Conservation (phyloP, 2,113 vertebrate genomes). For the Eclectus roratus region DNA sequence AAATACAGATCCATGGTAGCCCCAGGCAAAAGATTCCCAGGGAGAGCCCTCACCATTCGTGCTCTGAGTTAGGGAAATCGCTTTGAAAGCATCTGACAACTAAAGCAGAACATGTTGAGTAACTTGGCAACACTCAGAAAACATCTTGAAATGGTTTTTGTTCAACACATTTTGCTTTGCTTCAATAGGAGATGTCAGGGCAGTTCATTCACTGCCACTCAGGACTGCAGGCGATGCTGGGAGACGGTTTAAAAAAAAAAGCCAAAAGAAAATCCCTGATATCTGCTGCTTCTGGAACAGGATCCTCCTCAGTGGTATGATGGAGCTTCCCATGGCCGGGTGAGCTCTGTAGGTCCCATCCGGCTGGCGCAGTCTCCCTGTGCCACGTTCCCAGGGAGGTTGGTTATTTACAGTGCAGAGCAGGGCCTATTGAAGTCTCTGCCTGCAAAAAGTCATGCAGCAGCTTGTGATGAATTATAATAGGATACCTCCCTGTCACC, state of each 20-base stretch:
- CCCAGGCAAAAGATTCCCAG: slow-evolving; percentile 64
- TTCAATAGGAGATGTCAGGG: slow-evolving; percentile 62
- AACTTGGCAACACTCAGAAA: slow-evolving; percentile 63
- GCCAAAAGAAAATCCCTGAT: neutral
- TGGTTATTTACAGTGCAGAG: neutral
- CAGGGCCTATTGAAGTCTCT: neutral
- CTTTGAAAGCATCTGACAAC: slow-evolving; percentile 65
- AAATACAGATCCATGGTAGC: slow-evolving; percentile 59
- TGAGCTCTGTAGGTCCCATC: neutral
- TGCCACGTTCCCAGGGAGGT: neutral
- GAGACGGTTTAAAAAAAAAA: neutral
- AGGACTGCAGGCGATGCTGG: neutral
- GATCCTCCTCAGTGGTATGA: rapidly evolving
- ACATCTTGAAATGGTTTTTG: slow-evolving; percentile 60
- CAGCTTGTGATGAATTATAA: neutral
- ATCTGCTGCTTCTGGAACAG: neutral
- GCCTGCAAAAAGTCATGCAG: neutral
- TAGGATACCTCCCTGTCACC: neutral
- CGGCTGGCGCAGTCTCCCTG: neutral
- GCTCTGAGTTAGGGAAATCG: slow-evolving; percentile 58
- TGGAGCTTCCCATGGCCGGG: neutral
- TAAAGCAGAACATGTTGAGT: slow-evolving; percentile 66
- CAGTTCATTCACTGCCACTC: slow-evolving; percentile 61
- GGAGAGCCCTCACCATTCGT: slow-evolving; percentile 61
- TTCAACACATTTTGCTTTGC: slow-evolving; percentile 59